These are phyloP conservation scores for Periparus ater DNA, from an alignment of 2,797 vertebrate genomes.

Conservation along the genomic window DNA sequence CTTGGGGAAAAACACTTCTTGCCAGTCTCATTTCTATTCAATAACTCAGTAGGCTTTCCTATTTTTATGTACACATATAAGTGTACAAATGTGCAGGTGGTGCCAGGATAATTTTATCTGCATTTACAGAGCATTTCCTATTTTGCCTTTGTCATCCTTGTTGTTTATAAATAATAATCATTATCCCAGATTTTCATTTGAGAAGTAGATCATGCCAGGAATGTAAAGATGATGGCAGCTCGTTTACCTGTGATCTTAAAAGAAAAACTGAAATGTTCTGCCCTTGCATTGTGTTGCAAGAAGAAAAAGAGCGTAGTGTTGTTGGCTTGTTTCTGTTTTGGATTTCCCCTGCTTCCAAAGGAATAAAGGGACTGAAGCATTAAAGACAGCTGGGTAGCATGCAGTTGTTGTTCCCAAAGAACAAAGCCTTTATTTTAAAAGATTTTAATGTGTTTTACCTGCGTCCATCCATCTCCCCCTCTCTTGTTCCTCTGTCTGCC, in stretches of 20 bases:
- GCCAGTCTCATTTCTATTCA: constrained; percentile 27
- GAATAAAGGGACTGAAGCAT: neutral
- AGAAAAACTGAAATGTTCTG: neutral
- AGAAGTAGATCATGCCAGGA: neutral
- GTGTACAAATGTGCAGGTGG: neutral
- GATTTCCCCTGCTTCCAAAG: neutral
- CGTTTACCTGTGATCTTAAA: neutral
- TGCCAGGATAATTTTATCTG: neutral
- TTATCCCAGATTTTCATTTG: neutral
- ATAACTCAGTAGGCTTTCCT: neutral
- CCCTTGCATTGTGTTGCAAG: neutral
- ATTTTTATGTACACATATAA: constrained; percentile 12
- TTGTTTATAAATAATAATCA: neutral
- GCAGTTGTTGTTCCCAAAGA: neutral
- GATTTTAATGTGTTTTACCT: neutral
- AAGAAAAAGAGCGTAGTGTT: neutral
- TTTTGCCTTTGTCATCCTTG: neutral
- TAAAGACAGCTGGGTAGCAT: neutral
- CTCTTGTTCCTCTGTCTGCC: neutral
- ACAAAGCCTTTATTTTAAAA: neutral
- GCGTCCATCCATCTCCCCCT: neutral
- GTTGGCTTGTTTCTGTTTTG: neutral
- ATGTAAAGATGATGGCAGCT: neutral
- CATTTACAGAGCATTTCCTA: neutral
- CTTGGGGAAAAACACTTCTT: neutral